A percentile compares a stretch with the other conserved stretches of the same genome.
These are phyloP conservation scores for Mesaphorura yosii DNA, from an alignment of 1,140 invertebrate genomes.

Conservation along the genomic window DNA sequence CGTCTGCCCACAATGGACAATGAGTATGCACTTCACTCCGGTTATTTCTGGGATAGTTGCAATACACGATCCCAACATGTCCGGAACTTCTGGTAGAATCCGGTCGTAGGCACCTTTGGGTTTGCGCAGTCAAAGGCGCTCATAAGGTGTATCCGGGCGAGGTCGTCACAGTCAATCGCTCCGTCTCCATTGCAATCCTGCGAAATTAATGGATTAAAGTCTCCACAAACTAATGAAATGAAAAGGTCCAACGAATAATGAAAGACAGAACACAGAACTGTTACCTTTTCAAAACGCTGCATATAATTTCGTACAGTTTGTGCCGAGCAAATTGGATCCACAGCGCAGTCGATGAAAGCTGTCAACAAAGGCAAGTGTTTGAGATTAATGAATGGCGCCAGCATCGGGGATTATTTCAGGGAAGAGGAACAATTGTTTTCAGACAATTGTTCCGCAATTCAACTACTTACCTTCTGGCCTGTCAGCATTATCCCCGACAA, in stretches of 20 bases:
- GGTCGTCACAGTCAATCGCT: conserved; percentile 26
- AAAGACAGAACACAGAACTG: not conserved
- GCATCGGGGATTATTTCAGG: not conserved
- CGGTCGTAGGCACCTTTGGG: conserved; percentile 14
- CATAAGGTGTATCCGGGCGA: conserved; percentile 28
- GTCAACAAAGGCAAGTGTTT: not conserved
- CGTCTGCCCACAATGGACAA: too few relatives aligned
- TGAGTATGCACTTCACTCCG: not conserved
- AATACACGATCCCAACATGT: conserved; percentile 24
- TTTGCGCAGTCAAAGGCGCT: conserved; percentile 20
- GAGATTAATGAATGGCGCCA: not conserved
- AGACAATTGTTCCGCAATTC: not conserved
- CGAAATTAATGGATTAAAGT: not conserved
- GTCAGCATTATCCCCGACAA: conserved; percentile 20
- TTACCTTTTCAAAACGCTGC: conserved; percentile 26
- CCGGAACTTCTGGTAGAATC: conserved; percentile 24
- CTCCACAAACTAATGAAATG: not conserved
- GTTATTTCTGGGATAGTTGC: conserved; percentile 7
- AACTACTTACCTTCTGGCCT: conserved; percentile 22
- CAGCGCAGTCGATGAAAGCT: conserved; percentile 29
- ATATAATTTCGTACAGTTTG: conserved; percentile 30
- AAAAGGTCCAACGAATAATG: not conserved
- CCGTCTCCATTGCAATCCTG: conserved; percentile 29
- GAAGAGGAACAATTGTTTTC: not conserved
- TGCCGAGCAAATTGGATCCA: conserved; percentile 29